A percentile compares a stretch with the other conserved stretches of the same genome.
Conservation (phyloP, 2,888 invertebrate genomes). For the Protonemura montana region DNA sequence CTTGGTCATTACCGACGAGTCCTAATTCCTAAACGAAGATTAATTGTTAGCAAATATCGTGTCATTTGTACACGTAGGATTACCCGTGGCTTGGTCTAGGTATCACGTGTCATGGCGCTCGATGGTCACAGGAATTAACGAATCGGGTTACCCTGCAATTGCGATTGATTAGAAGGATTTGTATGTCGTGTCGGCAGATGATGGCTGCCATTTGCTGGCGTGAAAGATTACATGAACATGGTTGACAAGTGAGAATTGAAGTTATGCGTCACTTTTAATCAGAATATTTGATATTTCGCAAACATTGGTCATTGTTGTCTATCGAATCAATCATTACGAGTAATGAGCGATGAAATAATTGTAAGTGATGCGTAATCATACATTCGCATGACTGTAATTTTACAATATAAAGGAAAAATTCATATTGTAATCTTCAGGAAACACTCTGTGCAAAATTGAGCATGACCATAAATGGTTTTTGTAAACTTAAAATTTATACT, state of each 20-base stretch:
- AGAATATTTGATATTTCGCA: background rate
- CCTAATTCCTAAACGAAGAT: conserved; percentile 26
- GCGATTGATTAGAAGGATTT: background rate
- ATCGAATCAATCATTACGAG: too few relatives aligned
- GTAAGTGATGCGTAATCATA: too few relatives aligned
- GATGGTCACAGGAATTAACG: background rate
- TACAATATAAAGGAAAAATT: too few relatives aligned
- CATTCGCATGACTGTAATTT: too few relatives aligned
- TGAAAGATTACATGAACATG: background rate
- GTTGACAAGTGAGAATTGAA: background rate
- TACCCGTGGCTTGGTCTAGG: background rate
- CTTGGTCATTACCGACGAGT: conserved; percentile 14
- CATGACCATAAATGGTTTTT: too few relatives aligned
- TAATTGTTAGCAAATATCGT: conserved; percentile 16
- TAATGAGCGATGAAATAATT: too few relatives aligned
- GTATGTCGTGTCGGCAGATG: background rate
- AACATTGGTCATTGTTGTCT: too few relatives aligned
- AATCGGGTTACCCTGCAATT: background rate
- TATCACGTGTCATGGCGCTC: background rate
- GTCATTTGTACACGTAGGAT: conserved; percentile 1
- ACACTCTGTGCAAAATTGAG: too few relatives aligned
- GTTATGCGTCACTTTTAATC: background rate
- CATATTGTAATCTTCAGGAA: too few relatives aligned
- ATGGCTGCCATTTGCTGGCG: background rate
- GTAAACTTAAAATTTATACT: too few relatives aligned